Evolutionary conservation across 2,113 vertebrate species (phyloP).

Genomic region (Platanista minor): DNA sequence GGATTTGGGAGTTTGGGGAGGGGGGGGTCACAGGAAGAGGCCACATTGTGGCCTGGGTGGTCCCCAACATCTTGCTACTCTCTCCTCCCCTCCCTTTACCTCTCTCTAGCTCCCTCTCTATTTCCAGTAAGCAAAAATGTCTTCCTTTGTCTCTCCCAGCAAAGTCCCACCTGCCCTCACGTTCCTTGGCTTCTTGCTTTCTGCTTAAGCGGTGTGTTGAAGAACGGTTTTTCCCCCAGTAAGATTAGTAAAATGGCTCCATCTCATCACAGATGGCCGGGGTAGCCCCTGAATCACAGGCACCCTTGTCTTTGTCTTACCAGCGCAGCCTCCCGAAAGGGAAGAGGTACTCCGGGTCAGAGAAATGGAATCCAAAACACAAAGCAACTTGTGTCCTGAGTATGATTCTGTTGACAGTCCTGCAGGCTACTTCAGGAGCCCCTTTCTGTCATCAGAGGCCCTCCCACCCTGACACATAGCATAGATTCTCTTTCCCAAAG

Average conservation of each 20-base stretch:
- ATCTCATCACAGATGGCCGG: background rate
- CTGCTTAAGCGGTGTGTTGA: background rate
- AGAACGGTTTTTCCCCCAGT: background rate
- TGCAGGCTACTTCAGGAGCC: background rate
- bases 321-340: background rate
- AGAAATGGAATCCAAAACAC: background rate
- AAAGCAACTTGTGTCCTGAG: background rate
- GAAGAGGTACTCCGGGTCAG: background rate
- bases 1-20: background rate
- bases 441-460: background rate
- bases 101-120: background rate
- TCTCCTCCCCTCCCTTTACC: background rate
- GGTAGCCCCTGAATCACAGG: background rate
- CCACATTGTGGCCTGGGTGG: background rate
- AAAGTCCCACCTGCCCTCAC: background rate
- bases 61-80: background rate
- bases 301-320: background rate
- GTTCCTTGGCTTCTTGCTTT: background rate
- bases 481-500: background rate
- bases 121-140: background rate
- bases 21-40: background rate
- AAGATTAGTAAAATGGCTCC: background rate
- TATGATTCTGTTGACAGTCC: background rate
- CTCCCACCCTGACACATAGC: too few species aligned
- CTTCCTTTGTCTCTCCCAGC: background rate